phyloP scores from a whole-genome alignment of 2,113 vertebrate species.

The Hoplias malabaricus region DNA sequence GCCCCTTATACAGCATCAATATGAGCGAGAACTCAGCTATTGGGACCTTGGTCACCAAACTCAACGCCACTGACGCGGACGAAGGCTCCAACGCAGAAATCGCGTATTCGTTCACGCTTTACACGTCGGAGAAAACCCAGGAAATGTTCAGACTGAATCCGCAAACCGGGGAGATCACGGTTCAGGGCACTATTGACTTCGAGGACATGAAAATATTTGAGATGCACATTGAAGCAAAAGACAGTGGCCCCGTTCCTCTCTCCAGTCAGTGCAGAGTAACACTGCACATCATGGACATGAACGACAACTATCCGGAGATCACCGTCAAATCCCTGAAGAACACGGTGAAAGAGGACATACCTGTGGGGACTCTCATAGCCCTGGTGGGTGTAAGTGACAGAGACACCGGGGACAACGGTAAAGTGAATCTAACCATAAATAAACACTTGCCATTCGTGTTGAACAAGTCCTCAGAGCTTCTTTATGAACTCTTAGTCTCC shows the following conservation, averaged over 20 bases:
- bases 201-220: conserved; percentile 66
- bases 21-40: conserved; percentile 50
- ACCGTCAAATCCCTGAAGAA: conserved; percentile 44
- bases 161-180: conserved; percentile 67
- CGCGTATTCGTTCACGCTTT: conserved; percentile 36
- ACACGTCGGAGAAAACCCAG: conserved; percentile 47
- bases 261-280: conserved; percentile 46
- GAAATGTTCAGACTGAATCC: conserved; percentile 64
- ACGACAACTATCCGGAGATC: conserved; percentile 53
- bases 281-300: conserved; percentile 41
- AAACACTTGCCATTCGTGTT: conserved; percentile 50
- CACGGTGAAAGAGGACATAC: conserved; percentile 49
- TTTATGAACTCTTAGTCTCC: conserved; percentile 52
- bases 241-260: conserved; percentile 52
- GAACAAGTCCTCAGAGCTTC: conserved; percentile 44
- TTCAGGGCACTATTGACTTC: conserved; percentile 66
- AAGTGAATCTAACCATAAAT: conserved; percentile 58
- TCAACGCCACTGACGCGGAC: conserved; percentile 54
- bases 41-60: conserved; percentile 34
- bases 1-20: conserved; percentile 41
- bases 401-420: conserved; percentile 69
- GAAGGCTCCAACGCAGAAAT: conserved; percentile 55
- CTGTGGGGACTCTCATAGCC: conserved; percentile 48
- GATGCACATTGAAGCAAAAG: conserved; percentile 64
- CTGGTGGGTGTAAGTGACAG: conserved; percentile 55